These are phyloP conservation scores for Habrosyne pyritoides DNA, from an alignment of 2,888 invertebrate genomes.

Conservation along the genomic window DNA sequence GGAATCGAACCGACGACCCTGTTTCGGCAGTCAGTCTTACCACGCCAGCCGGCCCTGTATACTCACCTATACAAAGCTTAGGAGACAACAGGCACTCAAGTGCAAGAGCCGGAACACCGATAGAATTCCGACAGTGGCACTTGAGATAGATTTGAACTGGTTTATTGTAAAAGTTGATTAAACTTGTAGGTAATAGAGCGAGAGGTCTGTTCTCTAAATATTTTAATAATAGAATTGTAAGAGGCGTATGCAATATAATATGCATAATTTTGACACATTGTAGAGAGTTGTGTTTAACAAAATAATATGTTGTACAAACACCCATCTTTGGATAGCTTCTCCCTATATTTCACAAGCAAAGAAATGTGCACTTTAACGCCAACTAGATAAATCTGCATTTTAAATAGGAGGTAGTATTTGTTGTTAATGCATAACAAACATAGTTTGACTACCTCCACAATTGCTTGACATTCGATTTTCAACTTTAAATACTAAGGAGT, in stretches of 20 bases:
- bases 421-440: not conserved
- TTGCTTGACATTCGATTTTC: not conserved
- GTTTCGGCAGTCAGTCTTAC: too few relatives aligned
- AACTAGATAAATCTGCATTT: not conserved
- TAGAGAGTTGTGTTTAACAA: not conserved
- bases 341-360: not conserved
- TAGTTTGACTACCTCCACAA: not conserved
- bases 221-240: not conserved
- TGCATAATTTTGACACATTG: not conserved
- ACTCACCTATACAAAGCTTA: too few relatives aligned
- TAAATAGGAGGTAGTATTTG: slow-evolving; percentile 7
- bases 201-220: too few relatives aligned
- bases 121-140: too few relatives aligned
- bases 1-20: too few relatives aligned
- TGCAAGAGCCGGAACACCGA: too few relatives aligned
- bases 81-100: too few relatives aligned
- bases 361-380: not conserved
- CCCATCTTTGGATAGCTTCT: not conserved
- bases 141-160: too few relatives aligned
- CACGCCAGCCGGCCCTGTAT: too few relatives aligned
- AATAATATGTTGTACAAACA: slow-evolving; percentile 2
- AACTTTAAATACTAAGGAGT: not conserved
- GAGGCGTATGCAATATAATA: not conserved
- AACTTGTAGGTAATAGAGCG: too few relatives aligned
- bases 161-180: too few relatives aligned